phyloP scores from a whole-genome alignment of 2,888 invertebrate genomes.

The Cantharis flavilabris region DNA sequence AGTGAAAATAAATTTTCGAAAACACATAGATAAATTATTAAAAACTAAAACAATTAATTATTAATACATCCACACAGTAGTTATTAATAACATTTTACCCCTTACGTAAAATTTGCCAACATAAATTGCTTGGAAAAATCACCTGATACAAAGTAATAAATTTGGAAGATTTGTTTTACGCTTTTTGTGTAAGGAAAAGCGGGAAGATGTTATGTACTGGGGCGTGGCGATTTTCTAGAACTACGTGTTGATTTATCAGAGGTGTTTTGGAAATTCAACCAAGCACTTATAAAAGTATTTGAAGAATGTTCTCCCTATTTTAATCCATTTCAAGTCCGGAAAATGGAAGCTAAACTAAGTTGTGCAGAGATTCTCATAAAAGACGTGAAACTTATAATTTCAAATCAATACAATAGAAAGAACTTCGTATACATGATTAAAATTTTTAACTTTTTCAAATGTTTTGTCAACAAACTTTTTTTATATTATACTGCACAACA shows the following conservation, averaged over 20 bases:
- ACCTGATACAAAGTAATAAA: constrained; percentile 22
- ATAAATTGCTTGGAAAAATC: constrained; percentile 14
- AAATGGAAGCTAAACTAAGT: constrained; percentile 24
- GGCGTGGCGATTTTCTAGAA: constrained; percentile 36
- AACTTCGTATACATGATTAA: background rate
- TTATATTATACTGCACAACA: background rate
- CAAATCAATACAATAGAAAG: background rate
- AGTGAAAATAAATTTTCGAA: background rate
- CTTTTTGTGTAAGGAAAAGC: constrained; percentile 26
- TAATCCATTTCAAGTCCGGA: constrained; percentile 29
- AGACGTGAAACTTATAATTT: background rate
- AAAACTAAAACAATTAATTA: background rate
- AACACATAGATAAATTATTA: background rate
- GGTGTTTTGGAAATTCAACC: constrained; percentile 33
- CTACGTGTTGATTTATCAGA: constrained; percentile 40
- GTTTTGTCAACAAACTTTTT: background rate
- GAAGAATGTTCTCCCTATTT: constrained; percentile 30
- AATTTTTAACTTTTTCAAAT: background rate
- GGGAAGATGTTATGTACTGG: constrained; percentile 20
- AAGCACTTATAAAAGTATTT: constrained; percentile 35
- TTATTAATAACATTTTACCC: background rate
- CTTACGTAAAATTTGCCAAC: constrained; percentile 12
- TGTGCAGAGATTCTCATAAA: background rate
- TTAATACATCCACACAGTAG: background rate
- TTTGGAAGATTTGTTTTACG: constrained; percentile 33